A percentile compares a stretch with the other conserved stretches of the same genome.
phyloP scores from a whole-genome alignment of 2,113 vertebrate genomes.

The Myxocyprinus asiaticus region DNA sequence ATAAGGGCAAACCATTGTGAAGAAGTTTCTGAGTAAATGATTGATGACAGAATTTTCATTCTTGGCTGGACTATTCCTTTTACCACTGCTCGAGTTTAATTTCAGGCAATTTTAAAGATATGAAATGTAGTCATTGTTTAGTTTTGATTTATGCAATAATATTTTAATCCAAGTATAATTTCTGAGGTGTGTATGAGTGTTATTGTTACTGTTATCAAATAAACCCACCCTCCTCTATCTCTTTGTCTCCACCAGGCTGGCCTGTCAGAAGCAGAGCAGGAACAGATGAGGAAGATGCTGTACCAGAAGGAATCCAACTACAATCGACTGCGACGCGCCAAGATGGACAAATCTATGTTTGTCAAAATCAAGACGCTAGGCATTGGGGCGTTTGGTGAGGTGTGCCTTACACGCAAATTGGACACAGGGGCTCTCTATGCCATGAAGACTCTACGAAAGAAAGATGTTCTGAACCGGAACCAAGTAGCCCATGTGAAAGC shows the following conservation, averaged over 20 bases:
- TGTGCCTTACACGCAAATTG: constrained; percentile 95
- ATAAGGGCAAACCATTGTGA: no score
- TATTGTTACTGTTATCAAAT: no score
- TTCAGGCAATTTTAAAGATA: no score
- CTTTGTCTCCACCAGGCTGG: constrained; percentile 78
- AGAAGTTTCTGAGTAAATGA: no score
- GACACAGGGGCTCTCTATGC: constrained; percentile 94
- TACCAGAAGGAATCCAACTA: constrained; percentile 99
- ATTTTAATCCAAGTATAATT: no score
- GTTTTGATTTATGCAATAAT: no score
- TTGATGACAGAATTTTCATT: no score
- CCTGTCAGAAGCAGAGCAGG: constrained; percentile 92
- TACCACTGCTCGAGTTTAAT: no score
- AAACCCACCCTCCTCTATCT: neutral
- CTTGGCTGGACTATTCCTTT: no score
- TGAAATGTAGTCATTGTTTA: no score
- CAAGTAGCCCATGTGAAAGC: constrained; percentile 99
- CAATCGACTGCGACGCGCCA: constrained; percentile 94
- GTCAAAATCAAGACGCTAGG: constrained; percentile 96
- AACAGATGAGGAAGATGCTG: constrained; percentile 98
- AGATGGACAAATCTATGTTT: constrained; percentile 99
- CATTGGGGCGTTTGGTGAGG: constrained; percentile 95
- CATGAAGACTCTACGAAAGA: constrained; percentile 97
- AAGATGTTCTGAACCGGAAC: constrained; percentile 94
- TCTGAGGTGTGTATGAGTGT: no score